Percentiles rank a stretch among this genome's conserved stretches.
Evolutionary conservation across 30 jellyfish, hydroid and myxozoan species (phyloP).

Genomic region (Aurelia coerulea): DNA sequence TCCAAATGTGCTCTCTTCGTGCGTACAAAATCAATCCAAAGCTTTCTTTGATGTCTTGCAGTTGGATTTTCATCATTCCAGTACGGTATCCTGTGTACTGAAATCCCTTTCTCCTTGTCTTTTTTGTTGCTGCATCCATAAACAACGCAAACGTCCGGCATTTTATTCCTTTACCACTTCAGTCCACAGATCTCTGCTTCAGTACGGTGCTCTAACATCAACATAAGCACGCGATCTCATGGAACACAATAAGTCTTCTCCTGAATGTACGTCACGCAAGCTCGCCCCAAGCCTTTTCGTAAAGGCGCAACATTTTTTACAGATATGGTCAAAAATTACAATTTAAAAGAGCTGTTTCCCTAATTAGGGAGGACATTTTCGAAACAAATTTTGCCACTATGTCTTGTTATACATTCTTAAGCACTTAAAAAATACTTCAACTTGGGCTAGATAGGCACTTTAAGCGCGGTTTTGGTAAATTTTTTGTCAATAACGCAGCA

Average conservation of each 20-base stretch:
- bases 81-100: conserved; percentile 3
- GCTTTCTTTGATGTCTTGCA: not conserved
- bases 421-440: not conserved
- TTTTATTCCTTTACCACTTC: not conserved
- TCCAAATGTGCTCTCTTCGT: conserved; percentile 1
- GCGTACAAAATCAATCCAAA: not conserved
- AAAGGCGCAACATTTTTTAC: not conserved
- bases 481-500: too few species aligned
- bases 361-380: not conserved
- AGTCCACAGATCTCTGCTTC: too few species aligned
- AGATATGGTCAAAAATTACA: conserved; percentile 11
- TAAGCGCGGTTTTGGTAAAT: not conserved
- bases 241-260: not conserved
- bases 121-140: conserved; percentile 1
- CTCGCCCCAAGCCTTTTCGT: conserved; percentile 16
- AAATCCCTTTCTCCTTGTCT: not conserved
- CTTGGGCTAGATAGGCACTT: conserved; percentile 28
- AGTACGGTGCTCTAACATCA: not conserved
- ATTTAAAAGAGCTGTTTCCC: not conserved
- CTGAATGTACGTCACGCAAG: conserved; percentile 7
- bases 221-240: not conserved
- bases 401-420: not conserved
- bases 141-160: conserved; percentile 32
- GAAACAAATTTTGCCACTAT: not conserved
- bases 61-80: conserved; percentile 3